Conservation (phyloP, 2,113 vertebrate species). For the Pogonocichla stellata region DNA sequence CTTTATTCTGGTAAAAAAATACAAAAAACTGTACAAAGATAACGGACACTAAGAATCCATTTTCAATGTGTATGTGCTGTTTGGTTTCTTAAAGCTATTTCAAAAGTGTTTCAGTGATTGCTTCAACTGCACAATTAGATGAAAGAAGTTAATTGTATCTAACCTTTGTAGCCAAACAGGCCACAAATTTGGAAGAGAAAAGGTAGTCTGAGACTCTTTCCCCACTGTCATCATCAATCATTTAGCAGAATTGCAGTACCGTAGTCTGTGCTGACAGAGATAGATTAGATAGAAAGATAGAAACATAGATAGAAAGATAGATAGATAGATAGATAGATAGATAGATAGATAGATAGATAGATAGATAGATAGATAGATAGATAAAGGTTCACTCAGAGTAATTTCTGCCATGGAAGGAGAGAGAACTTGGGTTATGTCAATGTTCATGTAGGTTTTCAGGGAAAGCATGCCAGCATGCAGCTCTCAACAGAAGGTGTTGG, state of each 20-base stretch:
- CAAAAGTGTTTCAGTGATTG: not conserved
- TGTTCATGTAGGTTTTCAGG: not conserved
- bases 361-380: not conserved
- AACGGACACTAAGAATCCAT: not conserved
- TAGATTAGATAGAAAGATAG: not conserved
- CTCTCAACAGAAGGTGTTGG: not conserved
- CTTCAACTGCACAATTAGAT: not conserved
- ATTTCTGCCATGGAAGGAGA: not conserved
- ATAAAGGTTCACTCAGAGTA: accelerated
- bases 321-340: not conserved
- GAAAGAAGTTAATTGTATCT: not conserved
- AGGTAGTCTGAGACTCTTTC: not conserved
- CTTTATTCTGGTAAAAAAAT: not conserved
- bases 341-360: not conserved
- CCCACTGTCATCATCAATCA: accelerated
- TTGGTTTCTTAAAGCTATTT: not conserved
- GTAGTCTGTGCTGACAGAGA: not conserved
- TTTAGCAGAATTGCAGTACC: not conserved
- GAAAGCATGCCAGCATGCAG: not conserved
- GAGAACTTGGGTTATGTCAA: not conserved
- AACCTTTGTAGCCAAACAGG: not conserved
- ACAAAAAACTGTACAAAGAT: not conserved
- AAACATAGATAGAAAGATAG: not conserved
- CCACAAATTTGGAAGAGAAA: not conserved
- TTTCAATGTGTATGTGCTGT: not conserved